Percentiles rank a stretch among this genome's conserved stretches.
phyloP scores from a whole-genome alignment of 2,113 vertebrate genomes.

The Oryctolagus cuniculus region DNA sequence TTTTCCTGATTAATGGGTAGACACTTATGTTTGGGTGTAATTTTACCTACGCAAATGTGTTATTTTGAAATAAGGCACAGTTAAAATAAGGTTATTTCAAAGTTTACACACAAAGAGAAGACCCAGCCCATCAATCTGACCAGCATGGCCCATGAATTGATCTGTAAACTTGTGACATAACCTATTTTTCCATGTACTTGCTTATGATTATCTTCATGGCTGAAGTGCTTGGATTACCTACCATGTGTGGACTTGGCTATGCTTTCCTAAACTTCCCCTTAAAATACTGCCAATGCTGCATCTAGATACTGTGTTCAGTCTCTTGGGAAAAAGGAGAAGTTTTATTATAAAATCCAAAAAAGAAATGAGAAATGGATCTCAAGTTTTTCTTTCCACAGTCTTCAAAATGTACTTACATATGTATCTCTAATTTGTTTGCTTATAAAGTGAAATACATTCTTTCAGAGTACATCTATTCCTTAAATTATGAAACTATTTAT shows the following conservation, averaged over 20 bases:
- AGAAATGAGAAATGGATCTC: not conserved
- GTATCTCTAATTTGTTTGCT: not conserved
- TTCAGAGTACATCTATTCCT: not conserved
- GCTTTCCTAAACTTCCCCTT: slow-evolving; percentile 9
- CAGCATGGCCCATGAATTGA: not conserved
- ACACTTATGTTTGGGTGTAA: not conserved
- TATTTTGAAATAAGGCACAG: slow-evolving; percentile 13
- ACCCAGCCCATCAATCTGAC: not conserved
- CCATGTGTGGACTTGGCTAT: not conserved
- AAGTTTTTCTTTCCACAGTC: not conserved
- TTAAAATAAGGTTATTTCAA: not conserved
- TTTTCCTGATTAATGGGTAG: slow-evolving; percentile 32
- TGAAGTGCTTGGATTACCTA: not conserved
- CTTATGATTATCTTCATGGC: slow-evolving; percentile 14
- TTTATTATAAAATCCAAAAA: slow-evolving; percentile 50
- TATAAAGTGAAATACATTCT: not conserved
- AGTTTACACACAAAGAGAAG: not conserved
- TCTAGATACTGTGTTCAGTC: not conserved
- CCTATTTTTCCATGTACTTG: not conserved
- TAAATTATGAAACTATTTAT: not conserved
- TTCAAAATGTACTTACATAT: slow-evolving; percentile 18
- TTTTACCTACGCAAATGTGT: not conserved
- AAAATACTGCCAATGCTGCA: not conserved
- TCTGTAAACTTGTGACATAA: not conserved
- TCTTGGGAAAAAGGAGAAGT: slow-evolving; percentile 18